Percentiles rank a stretch among this genome's conserved stretches.
These are phyloP conservation scores for Calliscelio sp. DNA, from an alignment of 2,888 invertebrate genomes.

Conservation along the genomic window DNA sequence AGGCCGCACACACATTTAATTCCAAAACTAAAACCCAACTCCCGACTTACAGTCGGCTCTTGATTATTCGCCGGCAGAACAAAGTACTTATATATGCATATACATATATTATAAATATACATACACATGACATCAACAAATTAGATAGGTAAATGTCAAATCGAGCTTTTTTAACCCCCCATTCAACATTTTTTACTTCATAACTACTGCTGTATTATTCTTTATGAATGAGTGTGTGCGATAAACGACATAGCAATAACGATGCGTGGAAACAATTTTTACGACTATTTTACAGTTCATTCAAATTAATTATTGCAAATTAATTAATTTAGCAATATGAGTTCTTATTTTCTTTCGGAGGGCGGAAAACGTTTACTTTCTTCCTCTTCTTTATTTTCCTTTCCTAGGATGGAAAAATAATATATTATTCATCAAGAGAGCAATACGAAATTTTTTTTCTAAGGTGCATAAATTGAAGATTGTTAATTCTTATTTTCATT, in stretches of 20 bases:
- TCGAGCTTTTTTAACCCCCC: constrained; percentile 27
- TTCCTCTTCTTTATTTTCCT: too few species aligned
- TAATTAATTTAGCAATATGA: too few species aligned
- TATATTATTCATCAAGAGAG: too few species aligned
- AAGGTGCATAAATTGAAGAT: too few species aligned
- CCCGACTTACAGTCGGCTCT: constrained; percentile 4
- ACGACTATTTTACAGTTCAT: not conserved
- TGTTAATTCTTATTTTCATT: too few species aligned
- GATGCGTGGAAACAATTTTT: constrained; percentile 2
- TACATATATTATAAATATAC: not conserved
- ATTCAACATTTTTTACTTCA: constrained; percentile 28
- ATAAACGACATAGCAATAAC: constrained; percentile 28
- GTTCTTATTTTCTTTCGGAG: too few species aligned
- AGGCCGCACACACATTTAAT: not conserved
- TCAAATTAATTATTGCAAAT: too few species aligned
- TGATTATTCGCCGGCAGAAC: constrained; percentile 4
- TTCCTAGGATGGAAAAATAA: too few species aligned
- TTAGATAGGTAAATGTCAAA: constrained; percentile 26
- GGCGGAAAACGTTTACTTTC: too few species aligned
- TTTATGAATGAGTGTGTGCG: constrained; percentile 13
- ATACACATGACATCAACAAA: not conserved
- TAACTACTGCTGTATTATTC: not conserved
- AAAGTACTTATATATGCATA: constrained; percentile 10
- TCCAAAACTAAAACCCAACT: constrained; percentile 6
- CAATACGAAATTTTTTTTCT: too few species aligned